These are phyloP conservation scores for Oncorhynchus masou DNA, from an alignment of 2,113 vertebrate genomes.

Conservation along the genomic window DNA sequence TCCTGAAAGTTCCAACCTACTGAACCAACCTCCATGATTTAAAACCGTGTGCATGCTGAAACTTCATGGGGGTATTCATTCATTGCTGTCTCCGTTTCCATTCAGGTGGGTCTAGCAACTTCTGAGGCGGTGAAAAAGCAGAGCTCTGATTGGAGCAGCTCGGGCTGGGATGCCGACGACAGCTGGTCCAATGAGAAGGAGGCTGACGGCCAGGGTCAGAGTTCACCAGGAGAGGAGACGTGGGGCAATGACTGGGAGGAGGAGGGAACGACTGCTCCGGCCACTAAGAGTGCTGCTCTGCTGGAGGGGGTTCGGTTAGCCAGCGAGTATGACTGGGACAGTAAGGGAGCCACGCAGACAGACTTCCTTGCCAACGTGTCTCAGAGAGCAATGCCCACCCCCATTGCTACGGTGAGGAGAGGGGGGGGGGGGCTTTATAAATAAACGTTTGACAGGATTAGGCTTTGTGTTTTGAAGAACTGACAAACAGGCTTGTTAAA, in stretches of 20 bases:
- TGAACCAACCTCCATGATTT: background rate
- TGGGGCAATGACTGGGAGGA: conserved; percentile 82
- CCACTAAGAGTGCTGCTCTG: conserved; percentile 23
- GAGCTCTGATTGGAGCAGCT: conserved; percentile 78
- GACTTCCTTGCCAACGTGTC: conserved; percentile 75
- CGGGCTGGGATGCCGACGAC: conserved; percentile 83
- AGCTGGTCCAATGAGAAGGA: conserved; percentile 82
- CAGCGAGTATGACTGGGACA: conserved; percentile 88
- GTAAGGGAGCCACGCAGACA: conserved; percentile 64
- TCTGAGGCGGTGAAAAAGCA: conserved; percentile 67
- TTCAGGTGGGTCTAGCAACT: conserved; percentile 53
- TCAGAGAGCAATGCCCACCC: conserved; percentile 57
- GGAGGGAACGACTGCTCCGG: conserved; percentile 48
- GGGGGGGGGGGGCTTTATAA: background rate
- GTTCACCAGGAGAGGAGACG: conserved; percentile 73
- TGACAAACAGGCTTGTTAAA: no score
- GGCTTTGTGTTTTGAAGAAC: background rate
- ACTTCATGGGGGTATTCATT: background rate
- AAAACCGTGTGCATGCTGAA: background rate
- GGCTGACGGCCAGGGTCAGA: conserved; percentile 65
- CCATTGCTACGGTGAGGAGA: conserved; percentile 62
- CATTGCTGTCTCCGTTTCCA: background rate
- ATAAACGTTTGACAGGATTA: background rate
- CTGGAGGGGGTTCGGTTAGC: conserved; percentile 77
- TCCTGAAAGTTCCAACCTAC: background rate